Percentiles rank a stretch among this genome's conserved stretches.
These are phyloP conservation scores for Scytalopus superciliaris DNA, from an alignment of 2,113 vertebrate genomes.

Conservation along the genomic window DNA sequence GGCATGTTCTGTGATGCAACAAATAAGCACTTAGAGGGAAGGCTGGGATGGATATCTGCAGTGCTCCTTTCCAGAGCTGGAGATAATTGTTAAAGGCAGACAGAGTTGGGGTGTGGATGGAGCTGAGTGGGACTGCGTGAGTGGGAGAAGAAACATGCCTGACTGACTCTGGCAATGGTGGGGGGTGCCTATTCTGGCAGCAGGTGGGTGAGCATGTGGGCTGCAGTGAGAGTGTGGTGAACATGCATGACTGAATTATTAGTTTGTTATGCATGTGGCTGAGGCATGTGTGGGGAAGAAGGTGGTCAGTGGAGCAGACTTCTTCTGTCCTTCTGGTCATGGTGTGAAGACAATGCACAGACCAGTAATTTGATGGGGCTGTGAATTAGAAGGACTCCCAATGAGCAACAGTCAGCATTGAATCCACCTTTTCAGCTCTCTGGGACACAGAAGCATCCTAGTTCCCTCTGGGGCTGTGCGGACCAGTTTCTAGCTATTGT, in stretches of 20 bases:
- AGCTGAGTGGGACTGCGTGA: conserved; percentile 8
- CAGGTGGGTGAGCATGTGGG: not conserved
- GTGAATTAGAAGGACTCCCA: not conserved
- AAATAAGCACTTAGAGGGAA: not conserved
- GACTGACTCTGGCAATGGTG: not conserved
- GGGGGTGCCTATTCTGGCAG: conserved; percentile 11
- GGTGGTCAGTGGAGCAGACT: not conserved
- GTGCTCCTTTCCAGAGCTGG: not conserved
- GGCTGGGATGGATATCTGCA: not conserved
- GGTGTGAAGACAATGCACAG: not conserved
- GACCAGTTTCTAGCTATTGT: not conserved
- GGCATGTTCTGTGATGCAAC: not conserved
- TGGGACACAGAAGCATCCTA: not conserved
- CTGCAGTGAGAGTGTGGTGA: not conserved
- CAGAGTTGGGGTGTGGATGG: conserved; percentile 6
- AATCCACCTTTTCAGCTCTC: not conserved
- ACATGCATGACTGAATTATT: conserved; percentile 18
- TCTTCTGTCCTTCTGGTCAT: not conserved
- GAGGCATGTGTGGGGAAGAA: not conserved
- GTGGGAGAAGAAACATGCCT: conserved; percentile 37
- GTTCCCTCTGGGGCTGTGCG: not conserved
- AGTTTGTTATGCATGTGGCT: not conserved
- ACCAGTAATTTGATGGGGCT: not conserved
- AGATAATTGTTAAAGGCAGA: conserved; percentile 26
- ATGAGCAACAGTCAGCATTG: not conserved